These are phyloP conservation scores for Scolanthus callimorphus DNA, from an alignment of 92 coral and sea anemone genomes.

Conservation along the genomic window DNA sequence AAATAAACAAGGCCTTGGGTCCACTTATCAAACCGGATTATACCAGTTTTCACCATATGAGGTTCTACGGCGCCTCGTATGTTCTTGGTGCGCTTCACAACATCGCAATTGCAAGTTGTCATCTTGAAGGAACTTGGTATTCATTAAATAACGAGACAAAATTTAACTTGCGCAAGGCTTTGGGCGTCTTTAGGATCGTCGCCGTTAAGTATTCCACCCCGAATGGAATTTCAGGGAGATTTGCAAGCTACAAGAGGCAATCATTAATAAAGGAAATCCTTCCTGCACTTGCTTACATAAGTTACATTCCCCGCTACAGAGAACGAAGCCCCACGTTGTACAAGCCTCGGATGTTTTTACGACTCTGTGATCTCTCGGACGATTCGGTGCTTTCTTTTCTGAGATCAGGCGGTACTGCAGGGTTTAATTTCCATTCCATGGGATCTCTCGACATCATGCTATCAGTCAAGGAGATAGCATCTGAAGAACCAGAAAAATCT, in stretches of 20 bases:
- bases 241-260: slow-evolving; percentile 17
- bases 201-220: slow-evolving; percentile 54
- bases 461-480: slow-evolving; percentile 5
- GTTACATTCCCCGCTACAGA: no score
- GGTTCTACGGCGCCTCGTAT: slow-evolving; percentile 56
- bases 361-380: slow-evolving; percentile 20
- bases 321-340: slow-evolving; percentile 1
- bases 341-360: slow-evolving; percentile 13
- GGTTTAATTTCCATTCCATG: slow-evolving; percentile 34
- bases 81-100: slow-evolving; percentile 48
- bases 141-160: slow-evolving; percentile 1
- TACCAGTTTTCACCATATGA: no score
- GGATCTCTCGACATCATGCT: slow-evolving; percentile 24
- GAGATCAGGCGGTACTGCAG: slow-evolving; percentile 13
- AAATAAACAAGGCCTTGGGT: slow-evolving; percentile 31
- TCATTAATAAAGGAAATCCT: slow-evolving; percentile 12
- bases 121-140: slow-evolving; percentile 32
- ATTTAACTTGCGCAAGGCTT: slow-evolving; percentile 20
- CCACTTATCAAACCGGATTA: slow-evolving; percentile 63
- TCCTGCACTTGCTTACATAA: slow-evolving; percentile 27
- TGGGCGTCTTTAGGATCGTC: slow-evolving; percentile 20
- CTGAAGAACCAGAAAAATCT: slow-evolving; percentile 13
- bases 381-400: not conserved
- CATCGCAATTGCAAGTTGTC: slow-evolving; percentile 27
- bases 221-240: slow-evolving; percentile 41